phyloP scores from a whole-genome alignment of 2,113 vertebrate species.

The Origma solitaria region DNA sequence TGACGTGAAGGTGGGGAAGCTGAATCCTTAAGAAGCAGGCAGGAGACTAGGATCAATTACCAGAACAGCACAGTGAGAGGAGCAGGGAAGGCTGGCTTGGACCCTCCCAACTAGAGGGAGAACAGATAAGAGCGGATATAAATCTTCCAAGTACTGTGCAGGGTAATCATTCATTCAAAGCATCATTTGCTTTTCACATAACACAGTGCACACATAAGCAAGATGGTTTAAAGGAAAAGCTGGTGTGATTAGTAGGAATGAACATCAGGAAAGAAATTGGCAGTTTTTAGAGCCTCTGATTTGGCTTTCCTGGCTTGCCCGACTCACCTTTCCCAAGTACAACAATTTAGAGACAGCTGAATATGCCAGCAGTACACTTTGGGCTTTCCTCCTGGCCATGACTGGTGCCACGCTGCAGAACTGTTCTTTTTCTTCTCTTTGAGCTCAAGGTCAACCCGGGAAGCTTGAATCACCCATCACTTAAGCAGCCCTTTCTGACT shows the following conservation, averaged over 20 bases:
- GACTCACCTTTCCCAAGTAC: background rate
- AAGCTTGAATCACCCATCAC: background rate
- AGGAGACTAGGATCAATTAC: background rate
- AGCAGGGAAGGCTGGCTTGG: background rate
- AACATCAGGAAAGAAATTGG: background rate
- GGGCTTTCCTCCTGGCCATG: background rate
- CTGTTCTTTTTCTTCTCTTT: background rate
- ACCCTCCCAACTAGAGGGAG: background rate
- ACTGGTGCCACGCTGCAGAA: background rate
- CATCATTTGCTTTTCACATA: background rate
- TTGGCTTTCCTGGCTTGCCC: background rate
- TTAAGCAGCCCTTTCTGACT: background rate
- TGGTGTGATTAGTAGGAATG: background rate
- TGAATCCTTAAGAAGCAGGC: background rate
- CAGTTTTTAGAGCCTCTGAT: background rate
- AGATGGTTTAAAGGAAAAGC: background rate
- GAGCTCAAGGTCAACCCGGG: background rate
- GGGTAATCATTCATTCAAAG: background rate
- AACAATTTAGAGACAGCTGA: background rate
- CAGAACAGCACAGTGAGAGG: background rate
- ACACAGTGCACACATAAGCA: background rate
- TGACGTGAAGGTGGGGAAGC: background rate
- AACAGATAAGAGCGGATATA: background rate
- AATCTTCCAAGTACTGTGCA: background rate
- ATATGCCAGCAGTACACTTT: background rate